Evolutionary conservation across 2,888 invertebrate genomes (phyloP).

Genomic region (Glaucopsyche alexis): DNA sequence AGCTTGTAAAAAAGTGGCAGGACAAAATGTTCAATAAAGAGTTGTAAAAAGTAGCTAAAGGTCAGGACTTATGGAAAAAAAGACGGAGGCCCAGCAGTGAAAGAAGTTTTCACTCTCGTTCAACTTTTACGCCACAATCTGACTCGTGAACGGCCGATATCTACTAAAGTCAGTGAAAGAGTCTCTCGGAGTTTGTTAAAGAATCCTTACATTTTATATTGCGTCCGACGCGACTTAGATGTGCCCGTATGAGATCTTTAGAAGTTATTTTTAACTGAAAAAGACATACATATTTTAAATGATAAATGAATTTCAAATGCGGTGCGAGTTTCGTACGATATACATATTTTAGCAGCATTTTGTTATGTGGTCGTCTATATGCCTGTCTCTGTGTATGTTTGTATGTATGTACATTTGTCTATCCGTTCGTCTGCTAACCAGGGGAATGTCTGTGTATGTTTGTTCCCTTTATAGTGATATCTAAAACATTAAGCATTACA

Average conservation of each 20-base stretch:
- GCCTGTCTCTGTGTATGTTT: conserved; percentile 7
- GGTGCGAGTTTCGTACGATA: not conserved
- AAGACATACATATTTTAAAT: not conserved
- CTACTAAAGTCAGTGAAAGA: not conserved
- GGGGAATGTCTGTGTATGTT: not conserved
- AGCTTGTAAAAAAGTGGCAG: no score
- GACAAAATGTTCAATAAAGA: no score
- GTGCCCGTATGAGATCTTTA: not conserved
- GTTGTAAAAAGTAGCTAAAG: no score
- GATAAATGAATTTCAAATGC: not conserved
- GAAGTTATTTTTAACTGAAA: not conserved
- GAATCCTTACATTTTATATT: conserved; percentile 11
- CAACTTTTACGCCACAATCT: not conserved
- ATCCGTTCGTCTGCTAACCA: no score
- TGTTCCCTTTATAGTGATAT: not conserved
- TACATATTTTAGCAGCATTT: no score
- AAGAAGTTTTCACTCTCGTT: not conserved
- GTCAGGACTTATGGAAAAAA: no score
- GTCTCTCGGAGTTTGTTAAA: not conserved
- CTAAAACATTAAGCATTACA: not conserved
- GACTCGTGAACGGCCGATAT: not conserved
- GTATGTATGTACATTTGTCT: no score
- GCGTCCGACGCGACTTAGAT: not conserved
- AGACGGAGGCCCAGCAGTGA: no score
- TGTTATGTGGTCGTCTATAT: not conserved